These are phyloP conservation scores for Vicugna pacos DNA, from an alignment of 2,113 vertebrate species.

Conservation along the genomic window DNA sequence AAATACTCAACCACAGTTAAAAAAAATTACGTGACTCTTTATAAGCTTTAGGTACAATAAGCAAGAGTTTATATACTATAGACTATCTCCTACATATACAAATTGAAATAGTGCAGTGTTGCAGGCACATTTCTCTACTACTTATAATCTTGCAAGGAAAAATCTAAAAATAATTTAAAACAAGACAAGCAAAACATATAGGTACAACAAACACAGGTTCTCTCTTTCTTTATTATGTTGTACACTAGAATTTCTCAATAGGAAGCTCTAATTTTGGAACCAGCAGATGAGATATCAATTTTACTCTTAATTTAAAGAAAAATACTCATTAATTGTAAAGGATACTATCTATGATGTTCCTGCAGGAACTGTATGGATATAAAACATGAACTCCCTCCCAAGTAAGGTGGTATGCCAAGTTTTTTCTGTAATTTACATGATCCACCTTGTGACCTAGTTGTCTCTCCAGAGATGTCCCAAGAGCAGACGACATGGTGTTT, in stretches of 20 bases:
- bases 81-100: background rate
- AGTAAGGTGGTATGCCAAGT: background rate
- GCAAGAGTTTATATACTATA: background rate
- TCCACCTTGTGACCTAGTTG: accelerated
- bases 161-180: background rate
- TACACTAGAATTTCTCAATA: background rate
- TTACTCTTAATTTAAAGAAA: background rate
- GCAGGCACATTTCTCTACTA: background rate
- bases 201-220: background rate
- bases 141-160: background rate
- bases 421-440: background rate
- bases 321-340: background rate
- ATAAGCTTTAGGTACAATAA: background rate
- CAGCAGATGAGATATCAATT: background rate
- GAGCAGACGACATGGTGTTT: background rate
- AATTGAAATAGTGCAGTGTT: background rate
- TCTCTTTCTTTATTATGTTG: background rate
- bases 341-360: background rate
- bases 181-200: background rate
- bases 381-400: background rate
- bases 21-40: background rate
- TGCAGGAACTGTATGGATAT: background rate
- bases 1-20: background rate
- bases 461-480: background rate
- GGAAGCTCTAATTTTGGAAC: background rate